phyloP scores from a whole-genome alignment of 2,888 invertebrate genomes.

The Psylliodes chrysocephalus region DNA sequence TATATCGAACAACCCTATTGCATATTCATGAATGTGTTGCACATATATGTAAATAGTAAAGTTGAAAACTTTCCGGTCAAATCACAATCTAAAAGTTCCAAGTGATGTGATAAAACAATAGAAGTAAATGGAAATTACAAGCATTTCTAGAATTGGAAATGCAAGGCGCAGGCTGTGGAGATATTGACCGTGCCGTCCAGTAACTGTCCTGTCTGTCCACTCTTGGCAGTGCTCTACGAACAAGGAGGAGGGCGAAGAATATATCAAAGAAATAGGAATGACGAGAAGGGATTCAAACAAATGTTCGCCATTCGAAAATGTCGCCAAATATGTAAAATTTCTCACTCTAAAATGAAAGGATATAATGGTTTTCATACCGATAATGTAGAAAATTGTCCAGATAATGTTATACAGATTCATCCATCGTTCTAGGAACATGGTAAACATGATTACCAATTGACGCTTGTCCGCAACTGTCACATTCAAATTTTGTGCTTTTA shows the following conservation, averaged over 20 bases:
- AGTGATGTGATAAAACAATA: conserved; percentile 22
- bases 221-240: conserved; percentile 40
- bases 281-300: background rate
- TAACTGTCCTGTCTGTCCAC: conserved; percentile 54
- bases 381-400: no score
- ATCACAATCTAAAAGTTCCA: background rate
- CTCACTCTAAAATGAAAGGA: no score
- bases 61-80: conserved; percentile 18
- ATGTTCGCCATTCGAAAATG: no score
- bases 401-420: no score
- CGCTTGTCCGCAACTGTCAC: no score
- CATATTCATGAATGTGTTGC: background rate
- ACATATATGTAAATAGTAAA: background rate
- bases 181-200: conserved; percentile 52
- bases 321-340: no score
- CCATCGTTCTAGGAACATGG: no score
- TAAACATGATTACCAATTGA: no score
- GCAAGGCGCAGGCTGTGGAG: conserved; percentile 55
- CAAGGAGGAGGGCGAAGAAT: conserved; percentile 43
- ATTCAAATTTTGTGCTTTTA: no score
- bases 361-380: no score
- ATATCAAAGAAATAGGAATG: conserved; percentile 35
- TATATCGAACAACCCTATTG: background rate
- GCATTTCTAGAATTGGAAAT: conserved; percentile 38
- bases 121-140: conserved; percentile 23